Base-by-base conservation (phyloP, 2,888 invertebrate genomes). In the Meganola albula region DNA sequence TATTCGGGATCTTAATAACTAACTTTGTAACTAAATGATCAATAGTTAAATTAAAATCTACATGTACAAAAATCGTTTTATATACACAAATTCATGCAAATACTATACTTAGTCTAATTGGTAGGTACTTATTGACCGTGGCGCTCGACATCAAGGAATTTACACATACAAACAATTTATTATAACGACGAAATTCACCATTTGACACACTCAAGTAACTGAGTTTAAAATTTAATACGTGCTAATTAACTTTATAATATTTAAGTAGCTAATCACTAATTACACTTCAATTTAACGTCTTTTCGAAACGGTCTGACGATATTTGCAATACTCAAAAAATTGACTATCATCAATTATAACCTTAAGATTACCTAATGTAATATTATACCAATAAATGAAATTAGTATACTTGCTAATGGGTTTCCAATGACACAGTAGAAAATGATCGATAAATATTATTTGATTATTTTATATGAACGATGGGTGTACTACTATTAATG, bases 11-110 rank as follows among this genome's bases (percentile, higher is more conserved):
- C 84, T 83, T 84, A 82, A 65, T 68, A 58, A 60, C 75, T 75
- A 74, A 80, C 74, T 83, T 84, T 80, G 77, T 84, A 68, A 66
- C 76, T 79, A 80, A 70, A 65, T 75, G 74, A 55, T 74, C 67
- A 71, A 76, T 74, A 72, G 68, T 80, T 78, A 83, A 84, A 80
- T 77, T 77, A 80, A 73, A 74, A 69, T 62, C 78, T 83, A 84
- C 72, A 82, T 84, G 83, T 84, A 84, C 83, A 85, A 85, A 83
- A 83, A 73, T 78, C 70, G 62, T 68, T 74, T 74, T 82, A 83
- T 83, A 79, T 82, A 84, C 80, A 84, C 71, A 37, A 76, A 75
- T 69, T 63, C 73, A 82, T 77, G 82, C 73, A 77, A 54, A 62
- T 40, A 62, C 71, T 74, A 63, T 59, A 53, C 65, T 77, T 71